These are phyloP conservation scores for Nudaria mundana DNA, from an alignment of 2,888 invertebrate genomes.

Conservation along the genomic window DNA sequence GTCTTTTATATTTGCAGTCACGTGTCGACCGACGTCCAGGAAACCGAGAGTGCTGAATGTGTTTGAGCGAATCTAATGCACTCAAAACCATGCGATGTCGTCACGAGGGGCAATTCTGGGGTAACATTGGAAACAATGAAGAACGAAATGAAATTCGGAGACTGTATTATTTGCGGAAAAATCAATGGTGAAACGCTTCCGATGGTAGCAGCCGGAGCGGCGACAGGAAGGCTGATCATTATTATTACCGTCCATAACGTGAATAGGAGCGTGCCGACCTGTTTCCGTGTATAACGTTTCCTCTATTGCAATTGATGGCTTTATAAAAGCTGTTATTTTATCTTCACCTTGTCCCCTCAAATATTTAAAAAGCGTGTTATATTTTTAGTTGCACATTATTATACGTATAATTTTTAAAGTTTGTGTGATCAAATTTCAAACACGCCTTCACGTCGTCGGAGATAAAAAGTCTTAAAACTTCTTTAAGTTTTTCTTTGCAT, in stretches of 20 bases:
- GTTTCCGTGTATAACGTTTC: conserved; percentile 56
- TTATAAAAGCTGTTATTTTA: conserved; percentile 70
- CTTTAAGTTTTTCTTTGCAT: no score
- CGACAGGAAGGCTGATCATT: conserved; percentile 71
- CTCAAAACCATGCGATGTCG: conserved; percentile 71
- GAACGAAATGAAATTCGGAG: conserved; percentile 48
- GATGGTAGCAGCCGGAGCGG: conserved; percentile 53
- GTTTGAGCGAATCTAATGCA: conserved; percentile 77
- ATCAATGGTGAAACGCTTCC: conserved; percentile 75
- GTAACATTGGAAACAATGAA: conserved; percentile 45
- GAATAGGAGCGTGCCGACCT: conserved; percentile 58
- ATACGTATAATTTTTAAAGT: no score
- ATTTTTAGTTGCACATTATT: no score
- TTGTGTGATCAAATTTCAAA: no score
- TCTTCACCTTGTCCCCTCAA: no score
- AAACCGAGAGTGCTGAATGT: conserved; percentile 65
- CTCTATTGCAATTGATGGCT: conserved; percentile 58
- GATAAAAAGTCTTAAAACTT: no score
- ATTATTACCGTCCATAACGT: conserved; percentile 66
- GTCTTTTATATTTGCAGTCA: conserved; percentile 75
- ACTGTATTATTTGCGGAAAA: conserved; percentile 76
- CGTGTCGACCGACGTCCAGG: conserved; percentile 73
- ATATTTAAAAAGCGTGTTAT: no score
- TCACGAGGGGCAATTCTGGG: conserved; percentile 38
- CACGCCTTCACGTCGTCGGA: no score